These are phyloP conservation scores for Anthoscopus minutus DNA, from an alignment of 2,113 vertebrate genomes.

Conservation along the genomic window DNA sequence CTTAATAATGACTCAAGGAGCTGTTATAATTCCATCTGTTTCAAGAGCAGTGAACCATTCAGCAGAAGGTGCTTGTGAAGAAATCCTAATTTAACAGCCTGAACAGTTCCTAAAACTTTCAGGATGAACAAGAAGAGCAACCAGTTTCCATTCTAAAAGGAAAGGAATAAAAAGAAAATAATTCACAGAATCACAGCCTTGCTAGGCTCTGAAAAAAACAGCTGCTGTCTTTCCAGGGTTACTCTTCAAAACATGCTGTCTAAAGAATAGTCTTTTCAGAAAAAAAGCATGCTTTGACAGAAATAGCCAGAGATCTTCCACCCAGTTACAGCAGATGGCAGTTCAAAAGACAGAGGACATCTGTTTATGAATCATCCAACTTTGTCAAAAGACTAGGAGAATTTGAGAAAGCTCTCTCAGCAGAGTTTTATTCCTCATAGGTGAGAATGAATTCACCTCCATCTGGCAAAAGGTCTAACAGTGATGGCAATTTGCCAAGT, in stretches of 20 bases:
- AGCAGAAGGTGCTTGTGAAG: background rate
- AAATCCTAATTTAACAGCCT: background rate
- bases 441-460: background rate
- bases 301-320: conserved; percentile 36
- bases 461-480: background rate
- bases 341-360: conserved; percentile 42
- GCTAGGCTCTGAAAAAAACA: background rate
- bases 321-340: conserved; percentile 24
- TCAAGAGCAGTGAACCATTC: background rate
- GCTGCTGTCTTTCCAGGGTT: background rate
- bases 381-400: background rate
- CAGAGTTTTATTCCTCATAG: background rate
- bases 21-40: background rate
- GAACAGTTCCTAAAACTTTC: background rate
- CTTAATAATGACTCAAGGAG: background rate
- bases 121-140: background rate
- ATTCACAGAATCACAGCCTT: background rate
- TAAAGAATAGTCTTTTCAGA: background rate
- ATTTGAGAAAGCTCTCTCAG: background rate
- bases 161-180: background rate
- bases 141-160: background rate
- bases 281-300: background rate
- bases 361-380: conserved; percentile 6
- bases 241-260: background rate
- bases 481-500: background rate